phyloP scores from a whole-genome alignment of 2,797 vertebrate species.

The Sebastiscus albofasciatus region DNA sequence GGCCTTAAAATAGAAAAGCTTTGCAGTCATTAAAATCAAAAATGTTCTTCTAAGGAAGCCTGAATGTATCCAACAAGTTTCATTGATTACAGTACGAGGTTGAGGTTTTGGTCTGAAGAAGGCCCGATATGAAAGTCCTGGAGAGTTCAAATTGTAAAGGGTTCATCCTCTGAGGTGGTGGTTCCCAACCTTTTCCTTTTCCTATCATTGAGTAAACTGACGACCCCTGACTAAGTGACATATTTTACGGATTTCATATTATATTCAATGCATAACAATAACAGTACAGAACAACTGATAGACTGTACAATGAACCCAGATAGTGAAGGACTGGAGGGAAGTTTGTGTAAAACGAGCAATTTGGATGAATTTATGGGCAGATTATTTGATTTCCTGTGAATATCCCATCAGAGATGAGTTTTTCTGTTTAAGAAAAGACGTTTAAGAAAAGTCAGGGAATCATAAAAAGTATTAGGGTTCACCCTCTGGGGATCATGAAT shows the following conservation, averaged over 20 bases:
- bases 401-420: no score
- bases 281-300: no score
- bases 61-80: neutral
- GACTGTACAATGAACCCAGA: no score
- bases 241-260: no score
- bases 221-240: no score
- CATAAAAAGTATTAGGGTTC: neutral
- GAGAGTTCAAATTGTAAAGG: neutral
- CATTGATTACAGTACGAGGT: neutral
- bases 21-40: rapidly evolving
- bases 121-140: neutral
- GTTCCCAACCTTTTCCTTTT: no score
- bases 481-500: neutral
- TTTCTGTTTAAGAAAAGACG: no score
- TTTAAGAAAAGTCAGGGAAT: neutral
- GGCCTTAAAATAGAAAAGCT: rapidly evolving
- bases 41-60: neutral
- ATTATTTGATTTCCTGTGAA: no score
- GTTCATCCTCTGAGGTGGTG: neutral
- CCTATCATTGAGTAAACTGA: no score
- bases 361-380: no score
- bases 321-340: rapidly evolving
- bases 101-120: neutral
- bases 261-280: no score
- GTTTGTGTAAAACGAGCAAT: no score